A percentile compares a stretch with the other conserved stretches of the same genome.
These are phyloP conservation scores for Proterorhinus semilunaris DNA, from an alignment of 2,113 vertebrate genomes.

Conservation along the genomic window DNA sequence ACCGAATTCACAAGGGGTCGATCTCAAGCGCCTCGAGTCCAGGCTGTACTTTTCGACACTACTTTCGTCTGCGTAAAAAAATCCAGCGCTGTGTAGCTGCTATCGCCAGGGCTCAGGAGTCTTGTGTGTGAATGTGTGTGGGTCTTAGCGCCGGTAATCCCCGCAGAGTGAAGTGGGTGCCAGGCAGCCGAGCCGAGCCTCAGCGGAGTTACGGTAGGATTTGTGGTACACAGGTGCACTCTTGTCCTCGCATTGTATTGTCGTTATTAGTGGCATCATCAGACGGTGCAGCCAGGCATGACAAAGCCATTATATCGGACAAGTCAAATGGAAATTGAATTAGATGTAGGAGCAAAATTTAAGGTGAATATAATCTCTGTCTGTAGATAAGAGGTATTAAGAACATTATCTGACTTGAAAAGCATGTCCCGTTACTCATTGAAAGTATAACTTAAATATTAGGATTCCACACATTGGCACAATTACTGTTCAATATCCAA, in stretches of 20 bases:
- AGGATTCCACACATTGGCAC: too few species aligned
- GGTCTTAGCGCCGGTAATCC: constrained; percentile 66
- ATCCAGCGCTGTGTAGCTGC: constrained; percentile 25
- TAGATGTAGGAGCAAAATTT: neutral
- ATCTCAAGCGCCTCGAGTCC: constrained; percentile 31
- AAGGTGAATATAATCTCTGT: neutral
- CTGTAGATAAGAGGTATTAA: neutral
- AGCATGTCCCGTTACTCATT: too few species aligned
- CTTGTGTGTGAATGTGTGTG: constrained; percentile 28
- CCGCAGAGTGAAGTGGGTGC: constrained; percentile 65
- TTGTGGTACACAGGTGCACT: constrained; percentile 13
- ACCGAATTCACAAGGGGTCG: constrained; percentile 49
- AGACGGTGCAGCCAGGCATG: neutral
- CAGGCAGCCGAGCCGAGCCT: constrained; percentile 68
- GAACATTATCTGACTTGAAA: neutral
- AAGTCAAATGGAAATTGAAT: neutral
- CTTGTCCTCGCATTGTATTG: constrained; percentile 7
- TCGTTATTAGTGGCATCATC: constrained; percentile 1
- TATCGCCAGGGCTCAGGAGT: constrained; percentile 31
- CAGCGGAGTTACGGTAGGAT: constrained; percentile 54
- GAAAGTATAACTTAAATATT: too few species aligned
- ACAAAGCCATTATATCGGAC: neutral
- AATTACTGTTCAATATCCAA: too few species aligned
- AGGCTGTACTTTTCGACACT: constrained; percentile 8
- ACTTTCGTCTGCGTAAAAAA: constrained; percentile 14